Percentiles rank a stretch among this genome's conserved stretches.
Evolutionary conservation across 2,113 vertebrate species (phyloP).

Genomic region (Brienomyrus longianalis): DNA sequence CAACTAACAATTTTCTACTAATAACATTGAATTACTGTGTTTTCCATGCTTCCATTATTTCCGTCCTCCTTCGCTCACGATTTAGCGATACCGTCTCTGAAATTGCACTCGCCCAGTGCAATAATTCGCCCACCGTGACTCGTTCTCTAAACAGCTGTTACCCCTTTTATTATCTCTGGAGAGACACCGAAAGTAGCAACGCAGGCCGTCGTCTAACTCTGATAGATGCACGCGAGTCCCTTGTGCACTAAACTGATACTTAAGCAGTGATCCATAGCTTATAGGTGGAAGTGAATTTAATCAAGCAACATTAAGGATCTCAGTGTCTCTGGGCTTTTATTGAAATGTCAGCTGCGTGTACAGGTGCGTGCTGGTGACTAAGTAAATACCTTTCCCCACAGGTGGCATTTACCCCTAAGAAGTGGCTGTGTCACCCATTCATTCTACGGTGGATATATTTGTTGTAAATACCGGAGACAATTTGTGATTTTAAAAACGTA

Average conservation of each 20-base stretch:
- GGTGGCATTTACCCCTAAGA: background rate
- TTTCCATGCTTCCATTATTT: background rate
- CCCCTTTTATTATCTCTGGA: background rate
- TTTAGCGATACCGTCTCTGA: background rate
- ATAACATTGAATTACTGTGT: background rate
- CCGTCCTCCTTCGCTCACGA: background rate
- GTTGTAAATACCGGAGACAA: background rate
- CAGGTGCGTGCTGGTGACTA: background rate
- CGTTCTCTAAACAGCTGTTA: background rate
- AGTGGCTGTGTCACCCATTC: background rate
- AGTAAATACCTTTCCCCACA: background rate
- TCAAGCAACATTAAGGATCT: background rate
- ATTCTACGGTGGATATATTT: background rate
- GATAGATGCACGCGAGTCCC: background rate
- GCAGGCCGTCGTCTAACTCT: background rate
- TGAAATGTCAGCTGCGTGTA: background rate
- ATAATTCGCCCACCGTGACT: background rate
- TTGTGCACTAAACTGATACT: background rate
- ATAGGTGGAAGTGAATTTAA: background rate
- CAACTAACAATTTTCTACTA: background rate
- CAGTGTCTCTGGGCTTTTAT: background rate
- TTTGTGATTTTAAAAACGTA: background rate
- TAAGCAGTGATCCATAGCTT: conserved; percentile 1
- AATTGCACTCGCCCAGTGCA: background rate
- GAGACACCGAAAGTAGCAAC: background rate